These are phyloP conservation scores for Lasioglossum albipes DNA, from an alignment of 1,140 invertebrate species.

Conservation along the genomic window DNA sequence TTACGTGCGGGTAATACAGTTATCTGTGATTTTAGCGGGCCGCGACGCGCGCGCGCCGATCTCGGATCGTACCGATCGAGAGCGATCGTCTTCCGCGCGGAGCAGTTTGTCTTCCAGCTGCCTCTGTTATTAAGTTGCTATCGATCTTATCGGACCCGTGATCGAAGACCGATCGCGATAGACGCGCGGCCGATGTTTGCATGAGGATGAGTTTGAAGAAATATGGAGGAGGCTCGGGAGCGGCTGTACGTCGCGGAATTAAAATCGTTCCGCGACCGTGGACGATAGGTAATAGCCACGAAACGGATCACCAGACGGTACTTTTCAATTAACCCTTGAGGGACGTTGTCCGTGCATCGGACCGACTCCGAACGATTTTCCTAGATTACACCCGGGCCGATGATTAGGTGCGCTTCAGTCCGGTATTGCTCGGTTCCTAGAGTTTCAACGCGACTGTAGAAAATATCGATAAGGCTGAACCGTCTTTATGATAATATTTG, in stretches of 20 bases:
- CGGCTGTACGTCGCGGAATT: neutral
- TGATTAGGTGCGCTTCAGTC: too few species aligned
- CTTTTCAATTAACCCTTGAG: too few species aligned
- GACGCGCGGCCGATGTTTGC: neutral
- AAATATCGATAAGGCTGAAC: too few species aligned
- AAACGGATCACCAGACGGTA: too few species aligned
- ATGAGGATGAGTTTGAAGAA: neutral
- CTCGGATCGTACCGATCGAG: neutral
- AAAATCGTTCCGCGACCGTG: neutral
- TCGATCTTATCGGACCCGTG: slow-evolving; percentile 2
- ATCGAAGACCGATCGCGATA: neutral
- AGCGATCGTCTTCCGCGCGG: too few species aligned
- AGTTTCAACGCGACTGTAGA: too few species aligned
- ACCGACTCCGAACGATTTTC: too few species aligned
- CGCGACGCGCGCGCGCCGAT: neutral
- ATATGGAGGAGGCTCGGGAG: neutral
- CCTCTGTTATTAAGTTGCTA: slow-evolving; percentile 1
- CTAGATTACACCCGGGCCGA: too few species aligned
- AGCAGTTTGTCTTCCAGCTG: neutral
- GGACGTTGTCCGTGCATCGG: too few species aligned
- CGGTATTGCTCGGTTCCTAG: too few species aligned
- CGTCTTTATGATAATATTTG: too few species aligned
- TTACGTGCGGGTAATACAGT: slow-evolving; percentile 19
- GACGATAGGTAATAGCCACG: too few species aligned
- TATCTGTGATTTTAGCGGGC: slow-evolving; percentile 19